These are phyloP conservation scores for Hydroisotoma schaefferi DNA, from an alignment of 2,888 invertebrate genomes.

Conservation along the genomic window DNA sequence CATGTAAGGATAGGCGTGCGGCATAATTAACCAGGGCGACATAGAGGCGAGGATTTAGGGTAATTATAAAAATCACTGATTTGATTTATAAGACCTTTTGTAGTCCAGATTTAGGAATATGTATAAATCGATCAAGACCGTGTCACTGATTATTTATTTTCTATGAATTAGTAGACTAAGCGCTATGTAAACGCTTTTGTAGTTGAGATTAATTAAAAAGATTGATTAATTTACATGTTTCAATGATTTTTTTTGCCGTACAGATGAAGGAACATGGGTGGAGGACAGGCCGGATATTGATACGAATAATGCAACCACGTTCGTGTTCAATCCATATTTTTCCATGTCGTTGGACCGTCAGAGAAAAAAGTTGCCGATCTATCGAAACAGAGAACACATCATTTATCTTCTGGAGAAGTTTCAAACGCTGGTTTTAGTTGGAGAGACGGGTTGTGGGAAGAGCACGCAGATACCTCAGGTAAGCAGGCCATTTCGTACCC, in stretches of 20 bases:
- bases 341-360: slow-evolving; percentile 80
- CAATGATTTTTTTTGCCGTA: background rate
- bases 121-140: too few species aligned
- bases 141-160: background rate
- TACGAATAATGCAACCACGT: slow-evolving; percentile 59
- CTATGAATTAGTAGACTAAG: background rate
- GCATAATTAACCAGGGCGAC: too few species aligned
- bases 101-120: too few species aligned
- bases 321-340: slow-evolving; percentile 79
- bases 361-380: slow-evolving; percentile 80
- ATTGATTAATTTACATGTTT: background rate
- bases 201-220: too few species aligned
- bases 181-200: too few species aligned
- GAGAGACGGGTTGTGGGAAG: slow-evolving; percentile 95
- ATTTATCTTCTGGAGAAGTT: slow-evolving; percentile 73
- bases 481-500: slow-evolving; percentile 48
- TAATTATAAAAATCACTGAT: too few species aligned
- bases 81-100: too few species aligned
- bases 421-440: slow-evolving; percentile 52
- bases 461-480: slow-evolving; percentile 95
- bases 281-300: slow-evolving; percentile 59
- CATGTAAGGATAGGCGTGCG: too few species aligned
- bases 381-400: slow-evolving; percentile 78
- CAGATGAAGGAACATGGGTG: slow-evolving; percentile 44
- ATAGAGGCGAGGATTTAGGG: too few species aligned